Evolutionary conservation across 2,888 invertebrate genomes (phyloP).

Genomic region (Agrenia bidenticulata): DNA sequence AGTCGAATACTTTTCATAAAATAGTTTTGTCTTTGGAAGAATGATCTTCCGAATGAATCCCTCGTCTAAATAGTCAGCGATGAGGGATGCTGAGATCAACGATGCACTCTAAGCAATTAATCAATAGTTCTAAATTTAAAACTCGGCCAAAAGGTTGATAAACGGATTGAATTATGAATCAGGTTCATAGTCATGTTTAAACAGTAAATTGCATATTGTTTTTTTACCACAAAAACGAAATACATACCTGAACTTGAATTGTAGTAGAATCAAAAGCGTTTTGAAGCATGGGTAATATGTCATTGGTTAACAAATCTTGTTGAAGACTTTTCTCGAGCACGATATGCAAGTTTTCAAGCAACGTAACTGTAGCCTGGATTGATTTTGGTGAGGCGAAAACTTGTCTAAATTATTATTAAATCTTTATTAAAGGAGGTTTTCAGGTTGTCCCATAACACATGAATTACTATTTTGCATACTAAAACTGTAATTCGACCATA

Average conservation of each 20-base stretch:
- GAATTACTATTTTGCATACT: too few species aligned
- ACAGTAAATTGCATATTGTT: not conserved
- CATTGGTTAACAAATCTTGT: constrained; percentile 70
- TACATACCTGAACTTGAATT: constrained; percentile 80
- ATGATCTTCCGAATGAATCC: constrained; percentile 75
- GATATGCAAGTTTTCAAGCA: constrained; percentile 85
- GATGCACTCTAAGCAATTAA: constrained; percentile 89
- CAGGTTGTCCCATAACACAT: too few species aligned
- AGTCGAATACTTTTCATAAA: constrained; percentile 47
- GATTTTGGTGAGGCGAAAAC: constrained; percentile 77
- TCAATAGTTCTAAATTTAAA: constrained; percentile 42
- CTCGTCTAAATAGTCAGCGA: constrained; percentile 81
- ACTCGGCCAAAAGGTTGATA: not conserved
- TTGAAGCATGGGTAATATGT: constrained; percentile 83
- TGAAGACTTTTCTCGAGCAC: constrained; percentile 82
- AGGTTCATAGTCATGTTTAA: not conserved
- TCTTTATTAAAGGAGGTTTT: not conserved
- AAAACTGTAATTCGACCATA: too few species aligned
- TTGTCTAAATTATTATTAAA: constrained; percentile 59
- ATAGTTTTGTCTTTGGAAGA: constrained; percentile 55
- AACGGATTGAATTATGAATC: not conserved
- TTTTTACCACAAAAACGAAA: too few species aligned
- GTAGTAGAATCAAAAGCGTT: constrained; percentile 83
- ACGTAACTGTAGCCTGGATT: constrained; percentile 80
- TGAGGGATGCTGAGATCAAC: constrained; percentile 80